These are phyloP conservation scores for Spondyliosoma cantharus DNA, from an alignment of 2,797 vertebrate species.

Conservation along the genomic window DNA sequence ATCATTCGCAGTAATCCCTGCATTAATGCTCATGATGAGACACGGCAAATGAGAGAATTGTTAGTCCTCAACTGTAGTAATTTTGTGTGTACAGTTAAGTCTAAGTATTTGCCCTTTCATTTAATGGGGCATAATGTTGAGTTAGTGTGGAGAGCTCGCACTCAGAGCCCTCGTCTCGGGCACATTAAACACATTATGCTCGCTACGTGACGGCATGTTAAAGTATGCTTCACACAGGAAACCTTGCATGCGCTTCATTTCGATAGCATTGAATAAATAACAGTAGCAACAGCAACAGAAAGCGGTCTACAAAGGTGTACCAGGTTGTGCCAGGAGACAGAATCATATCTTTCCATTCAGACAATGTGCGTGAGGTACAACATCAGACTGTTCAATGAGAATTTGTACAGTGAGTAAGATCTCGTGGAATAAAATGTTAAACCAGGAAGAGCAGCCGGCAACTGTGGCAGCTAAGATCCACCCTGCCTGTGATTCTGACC, in stretches of 20 bases:
- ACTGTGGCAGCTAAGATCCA: conserved; percentile 26
- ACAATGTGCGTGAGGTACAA: not conserved
- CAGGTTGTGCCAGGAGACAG: not conserved
- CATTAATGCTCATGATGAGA: conserved; percentile 76
- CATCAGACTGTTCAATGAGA: not conserved
- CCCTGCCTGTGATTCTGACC: conserved; percentile 59
- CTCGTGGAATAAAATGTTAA: conserved; percentile 25
- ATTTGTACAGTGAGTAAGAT: conserved; percentile 1
- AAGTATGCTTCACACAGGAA: conserved; percentile 27
- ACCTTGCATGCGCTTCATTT: conserved; percentile 39
- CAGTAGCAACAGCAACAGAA: not conserved
- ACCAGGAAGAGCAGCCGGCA: conserved; percentile 21
- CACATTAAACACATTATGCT: conserved; percentile 58
- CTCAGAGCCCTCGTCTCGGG: conserved; percentile 31
- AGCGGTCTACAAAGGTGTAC: not conserved
- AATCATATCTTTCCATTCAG: conserved; percentile 11
- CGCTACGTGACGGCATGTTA: conserved; percentile 33
- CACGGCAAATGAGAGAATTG: conserved; percentile 72
- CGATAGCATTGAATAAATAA: conserved; percentile 13
- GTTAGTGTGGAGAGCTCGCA: conserved; percentile 58
- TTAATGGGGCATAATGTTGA: conserved; percentile 61
- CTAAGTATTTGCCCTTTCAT: conserved; percentile 59
- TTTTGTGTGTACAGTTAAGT: conserved; percentile 54
- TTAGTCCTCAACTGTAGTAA: conserved; percentile 71
- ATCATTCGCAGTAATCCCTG: conserved; percentile 68